Conservation (phyloP, 2,113 vertebrate species). For the Litocranius walleri region DNA sequence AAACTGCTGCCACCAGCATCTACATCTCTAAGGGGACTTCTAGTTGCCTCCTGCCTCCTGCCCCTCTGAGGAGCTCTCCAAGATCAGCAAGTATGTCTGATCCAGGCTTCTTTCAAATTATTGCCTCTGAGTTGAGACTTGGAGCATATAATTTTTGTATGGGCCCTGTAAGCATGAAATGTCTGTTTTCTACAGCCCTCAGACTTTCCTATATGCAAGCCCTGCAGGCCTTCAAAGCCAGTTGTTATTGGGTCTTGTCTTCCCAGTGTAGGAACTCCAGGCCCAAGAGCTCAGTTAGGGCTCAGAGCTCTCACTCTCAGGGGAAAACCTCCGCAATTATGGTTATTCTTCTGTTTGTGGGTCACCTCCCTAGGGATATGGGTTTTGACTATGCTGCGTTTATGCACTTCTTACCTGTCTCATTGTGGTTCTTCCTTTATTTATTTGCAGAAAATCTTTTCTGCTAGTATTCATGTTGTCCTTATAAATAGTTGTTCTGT, state of each 20-base stretch:
- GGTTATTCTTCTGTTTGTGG: background rate
- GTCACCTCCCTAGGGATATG: background rate
- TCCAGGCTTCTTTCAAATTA: background rate
- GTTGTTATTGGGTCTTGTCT: background rate
- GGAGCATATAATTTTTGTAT: background rate
- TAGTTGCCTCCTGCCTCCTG: background rate
- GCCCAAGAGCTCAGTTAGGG: background rate
- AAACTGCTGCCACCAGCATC: background rate
- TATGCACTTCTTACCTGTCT: background rate
- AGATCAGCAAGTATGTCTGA: background rate
- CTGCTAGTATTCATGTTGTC: background rate
- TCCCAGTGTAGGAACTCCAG: background rate
- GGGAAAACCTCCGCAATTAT: background rate
- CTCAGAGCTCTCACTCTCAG: background rate
- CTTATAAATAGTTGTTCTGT: background rate
- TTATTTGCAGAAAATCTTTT: background rate
- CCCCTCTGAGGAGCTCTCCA: background rate
- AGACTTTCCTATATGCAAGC: background rate
- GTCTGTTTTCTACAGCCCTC: background rate
- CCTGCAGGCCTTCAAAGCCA: background rate
- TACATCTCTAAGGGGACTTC: background rate
- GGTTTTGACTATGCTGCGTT: background rate
- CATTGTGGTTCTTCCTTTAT: background rate
- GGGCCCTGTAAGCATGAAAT: background rate
- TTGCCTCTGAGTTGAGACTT: background rate